These are phyloP conservation scores for Percopsis transmontana DNA, from an alignment of 2,113 vertebrate species.

Conservation along the genomic window DNA sequence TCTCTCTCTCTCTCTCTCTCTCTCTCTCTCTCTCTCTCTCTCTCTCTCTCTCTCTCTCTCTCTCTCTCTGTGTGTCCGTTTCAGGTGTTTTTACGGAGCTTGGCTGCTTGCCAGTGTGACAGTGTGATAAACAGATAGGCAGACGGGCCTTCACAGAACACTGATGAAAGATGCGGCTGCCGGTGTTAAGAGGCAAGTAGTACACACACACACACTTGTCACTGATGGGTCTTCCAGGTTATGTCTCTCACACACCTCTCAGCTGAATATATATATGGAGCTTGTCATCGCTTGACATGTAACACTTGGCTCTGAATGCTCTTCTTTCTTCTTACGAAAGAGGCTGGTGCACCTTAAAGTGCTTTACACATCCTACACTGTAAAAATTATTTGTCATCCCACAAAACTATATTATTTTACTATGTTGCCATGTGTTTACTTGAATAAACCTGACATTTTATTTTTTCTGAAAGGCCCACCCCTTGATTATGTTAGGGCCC, in stretches of 20 bases:
- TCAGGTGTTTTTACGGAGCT: conserved; percentile 33
- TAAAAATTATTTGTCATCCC: no score
- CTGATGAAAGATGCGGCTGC: conserved; percentile 29
- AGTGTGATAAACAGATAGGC: conserved; percentile 20
- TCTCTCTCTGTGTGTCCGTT: conserved; percentile 11
- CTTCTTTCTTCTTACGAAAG: not conserved
- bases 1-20: not conserved
- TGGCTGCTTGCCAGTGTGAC: conserved; percentile 45
- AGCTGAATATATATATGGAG: not conserved
- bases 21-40: not conserved
- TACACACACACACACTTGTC: not conserved
- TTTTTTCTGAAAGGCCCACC: no score
- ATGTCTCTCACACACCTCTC: not conserved
- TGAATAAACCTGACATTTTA: no score
- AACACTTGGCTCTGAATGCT: not conserved
- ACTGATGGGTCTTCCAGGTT: conserved; percentile 16
- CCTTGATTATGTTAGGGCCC: no score
- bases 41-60: not conserved
- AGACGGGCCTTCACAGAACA: conserved; percentile 34
- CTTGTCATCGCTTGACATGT: not conserved
- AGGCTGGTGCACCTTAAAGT: not conserved
- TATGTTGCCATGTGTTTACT: no score
- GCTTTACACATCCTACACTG: no score
- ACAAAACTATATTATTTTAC: no score
- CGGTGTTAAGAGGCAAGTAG: conserved; percentile 21